A percentile compares a stretch with the other conserved stretches of the same genome.
Conservation (phyloP, 2,797 vertebrate species). For the Tarsius wallacei region DNA sequence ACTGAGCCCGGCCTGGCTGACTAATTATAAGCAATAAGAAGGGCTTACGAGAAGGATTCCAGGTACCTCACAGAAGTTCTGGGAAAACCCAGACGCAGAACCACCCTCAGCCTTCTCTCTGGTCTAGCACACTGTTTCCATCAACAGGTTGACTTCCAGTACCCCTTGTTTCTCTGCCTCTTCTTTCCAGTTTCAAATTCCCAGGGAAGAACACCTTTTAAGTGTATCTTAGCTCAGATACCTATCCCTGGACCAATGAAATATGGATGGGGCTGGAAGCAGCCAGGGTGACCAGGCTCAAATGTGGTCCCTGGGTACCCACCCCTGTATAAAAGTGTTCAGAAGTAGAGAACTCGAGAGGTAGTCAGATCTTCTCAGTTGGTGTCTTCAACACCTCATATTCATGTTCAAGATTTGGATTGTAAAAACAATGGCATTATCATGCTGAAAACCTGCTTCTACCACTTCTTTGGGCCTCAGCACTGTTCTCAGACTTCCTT, state of each 20-base stretch:
- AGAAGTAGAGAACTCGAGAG: background rate
- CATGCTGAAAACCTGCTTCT: background rate
- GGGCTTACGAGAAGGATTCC: background rate
- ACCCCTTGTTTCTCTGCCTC: background rate
- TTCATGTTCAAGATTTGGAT: background rate
- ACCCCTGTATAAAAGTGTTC: background rate
- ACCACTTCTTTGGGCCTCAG: background rate
- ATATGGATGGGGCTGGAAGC: background rate
- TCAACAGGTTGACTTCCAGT: background rate
- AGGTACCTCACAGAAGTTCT: background rate
- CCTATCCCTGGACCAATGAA: background rate
- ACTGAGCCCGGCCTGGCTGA: background rate
- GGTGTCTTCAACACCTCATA: background rate
- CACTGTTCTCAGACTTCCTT: background rate
- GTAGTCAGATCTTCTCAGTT: background rate
- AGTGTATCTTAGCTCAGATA: background rate
- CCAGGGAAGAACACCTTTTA: background rate
- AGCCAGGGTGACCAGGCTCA: background rate
- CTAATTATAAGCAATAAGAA: slow-evolving; percentile 11
- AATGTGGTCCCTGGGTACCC: background rate
- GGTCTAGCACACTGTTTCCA: background rate
- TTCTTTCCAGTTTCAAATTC: slow-evolving; percentile 34
- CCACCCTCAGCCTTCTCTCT: background rate
- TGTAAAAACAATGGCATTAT: background rate
- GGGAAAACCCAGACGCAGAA: background rate